Evolutionary conservation across 1,140 invertebrate species (phyloP).

Genomic region (Nephila pilipes): DNA sequence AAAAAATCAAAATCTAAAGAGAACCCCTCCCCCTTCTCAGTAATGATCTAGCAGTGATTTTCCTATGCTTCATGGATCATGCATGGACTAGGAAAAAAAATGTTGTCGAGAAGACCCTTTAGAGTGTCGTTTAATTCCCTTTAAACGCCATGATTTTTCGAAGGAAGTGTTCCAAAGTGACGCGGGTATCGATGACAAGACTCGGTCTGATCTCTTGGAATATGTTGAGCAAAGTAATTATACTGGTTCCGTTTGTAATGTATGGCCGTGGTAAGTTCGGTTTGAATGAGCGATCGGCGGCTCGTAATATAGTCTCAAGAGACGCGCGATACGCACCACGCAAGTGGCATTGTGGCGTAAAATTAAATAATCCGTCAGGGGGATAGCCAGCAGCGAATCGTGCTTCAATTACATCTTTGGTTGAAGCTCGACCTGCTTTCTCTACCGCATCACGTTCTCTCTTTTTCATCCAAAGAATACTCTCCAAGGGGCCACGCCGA

Average conservation of each 20-base stretch:
- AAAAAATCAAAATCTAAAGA: not conserved
- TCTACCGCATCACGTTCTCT: slow-evolving; percentile 48
- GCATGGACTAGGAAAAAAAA: not conserved
- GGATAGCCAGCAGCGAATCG: slow-evolving; percentile 56
- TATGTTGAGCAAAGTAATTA: slow-evolving; percentile 33
- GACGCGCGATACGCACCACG: slow-evolving; percentile 26
- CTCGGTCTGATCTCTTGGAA: slow-evolving; percentile 4
- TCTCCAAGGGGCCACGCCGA: slow-evolving; percentile 36
- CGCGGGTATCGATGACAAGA: not conserved
- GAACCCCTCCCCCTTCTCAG: not conserved
- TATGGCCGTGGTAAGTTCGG: slow-evolving; percentile 21
- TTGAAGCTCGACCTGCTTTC: slow-evolving; percentile 56
- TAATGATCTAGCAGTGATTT: not conserved
- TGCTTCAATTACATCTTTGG: slow-evolving; percentile 73
- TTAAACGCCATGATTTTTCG: not conserved
- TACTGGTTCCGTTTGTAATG: slow-evolving; percentile 10
- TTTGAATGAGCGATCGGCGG: slow-evolving; percentile 34
- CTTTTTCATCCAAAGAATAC: slow-evolving; percentile 63
- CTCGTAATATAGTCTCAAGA: slow-evolving; percentile 10
- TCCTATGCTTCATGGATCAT: not conserved
- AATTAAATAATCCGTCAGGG: slow-evolving; percentile 76
- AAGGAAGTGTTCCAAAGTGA: not conserved
- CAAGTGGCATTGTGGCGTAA: slow-evolving; percentile 74
- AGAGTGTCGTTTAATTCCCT: not conserved
- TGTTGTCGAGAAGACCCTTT: not conserved